These are phyloP conservation scores for Choreutis nemorana DNA, from an alignment of 2,888 invertebrate genomes.

Conservation along the genomic window DNA sequence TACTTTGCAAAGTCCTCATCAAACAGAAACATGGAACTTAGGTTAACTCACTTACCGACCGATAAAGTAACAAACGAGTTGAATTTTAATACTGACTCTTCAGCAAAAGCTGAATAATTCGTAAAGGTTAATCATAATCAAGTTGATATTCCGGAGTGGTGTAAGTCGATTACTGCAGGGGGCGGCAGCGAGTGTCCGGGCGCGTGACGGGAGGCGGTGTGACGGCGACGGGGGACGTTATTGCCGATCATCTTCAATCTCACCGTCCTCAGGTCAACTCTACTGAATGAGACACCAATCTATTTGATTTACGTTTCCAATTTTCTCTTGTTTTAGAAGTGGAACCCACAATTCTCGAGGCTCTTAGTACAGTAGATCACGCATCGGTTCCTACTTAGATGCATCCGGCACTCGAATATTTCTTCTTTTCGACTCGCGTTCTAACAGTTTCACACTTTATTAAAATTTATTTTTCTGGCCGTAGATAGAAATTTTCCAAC, in stretches of 20 bases:
- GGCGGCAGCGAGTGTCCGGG: neutral
- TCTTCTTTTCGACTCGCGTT: no score
- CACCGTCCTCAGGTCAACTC: no score
- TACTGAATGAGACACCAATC: slow-evolving; percentile 22
- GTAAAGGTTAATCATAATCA: slow-evolving; percentile 19
- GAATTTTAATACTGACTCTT: slow-evolving; percentile 30
- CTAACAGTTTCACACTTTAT: no score
- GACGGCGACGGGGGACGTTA: no score
- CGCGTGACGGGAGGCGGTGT: neutral
- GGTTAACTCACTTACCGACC: slow-evolving; percentile 34
- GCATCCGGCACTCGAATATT: slow-evolving; percentile 28
- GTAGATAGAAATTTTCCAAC: no score
- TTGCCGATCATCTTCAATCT: no score
- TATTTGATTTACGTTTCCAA: slow-evolving; percentile 36
- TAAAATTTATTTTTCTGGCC: no score
- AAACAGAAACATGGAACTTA: slow-evolving; percentile 38
- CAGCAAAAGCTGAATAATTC: slow-evolving; percentile 17
- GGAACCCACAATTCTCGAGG: slow-evolving; percentile 17
- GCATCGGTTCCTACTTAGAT: slow-evolving; percentile 28
- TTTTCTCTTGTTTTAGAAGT: slow-evolving; percentile 18
- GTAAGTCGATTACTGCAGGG: slow-evolving; percentile 1
- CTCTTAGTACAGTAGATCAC: slow-evolving; percentile 24
- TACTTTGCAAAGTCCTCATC: slow-evolving; percentile 33
- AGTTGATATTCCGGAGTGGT: slow-evolving; percentile 8
- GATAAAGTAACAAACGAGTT: slow-evolving; percentile 33